Percentiles rank a stretch among this genome's conserved stretches.
Evolutionary conservation across 2,113 vertebrate species (phyloP).

Genomic region (Aspiorhynchus laticeps): DNA sequence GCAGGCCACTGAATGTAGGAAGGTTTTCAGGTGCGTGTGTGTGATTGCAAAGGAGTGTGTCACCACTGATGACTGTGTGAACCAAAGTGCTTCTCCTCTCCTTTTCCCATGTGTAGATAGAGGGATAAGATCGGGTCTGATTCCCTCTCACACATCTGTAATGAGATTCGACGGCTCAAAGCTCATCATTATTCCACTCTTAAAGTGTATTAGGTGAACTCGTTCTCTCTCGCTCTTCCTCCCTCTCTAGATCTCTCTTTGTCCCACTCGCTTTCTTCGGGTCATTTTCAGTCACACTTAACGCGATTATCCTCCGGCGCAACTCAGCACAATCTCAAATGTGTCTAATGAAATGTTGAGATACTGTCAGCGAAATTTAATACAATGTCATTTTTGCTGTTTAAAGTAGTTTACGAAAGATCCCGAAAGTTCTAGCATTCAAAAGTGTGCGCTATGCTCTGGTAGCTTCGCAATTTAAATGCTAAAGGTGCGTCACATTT

Average conservation of each 20-base stretch:
- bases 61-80: constrained; percentile 38
- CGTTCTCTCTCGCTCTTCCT: constrained; percentile 24
- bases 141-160: constrained; percentile 36
- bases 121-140: constrained; percentile 27
- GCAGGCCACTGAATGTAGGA: constrained; percentile 8
- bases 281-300: constrained; percentile 49
- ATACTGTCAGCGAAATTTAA: constrained; percentile 3
- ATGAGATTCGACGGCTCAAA: constrained; percentile 29
- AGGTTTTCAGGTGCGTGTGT: constrained; percentile 28
- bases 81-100: constrained; percentile 1
- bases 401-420: neutral
- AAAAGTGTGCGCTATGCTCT: neutral
- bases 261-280: constrained; percentile 3
- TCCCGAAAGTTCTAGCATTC: neutral
- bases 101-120: constrained; percentile 37
- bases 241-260: neutral
- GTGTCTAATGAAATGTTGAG: constrained; percentile 22
- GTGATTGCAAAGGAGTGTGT: constrained; percentile 17
- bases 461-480: neutral
- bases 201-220: constrained; percentile 53
- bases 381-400: neutral
- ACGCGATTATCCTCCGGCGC: constrained; percentile 40
- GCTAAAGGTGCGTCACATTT: neutral
- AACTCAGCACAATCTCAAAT: constrained; percentile 36
- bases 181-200: constrained; percentile 55